These are phyloP conservation scores for Phaethornis superciliosus DNA, from an alignment of 2,113 vertebrate genomes.

Conservation along the genomic window DNA sequence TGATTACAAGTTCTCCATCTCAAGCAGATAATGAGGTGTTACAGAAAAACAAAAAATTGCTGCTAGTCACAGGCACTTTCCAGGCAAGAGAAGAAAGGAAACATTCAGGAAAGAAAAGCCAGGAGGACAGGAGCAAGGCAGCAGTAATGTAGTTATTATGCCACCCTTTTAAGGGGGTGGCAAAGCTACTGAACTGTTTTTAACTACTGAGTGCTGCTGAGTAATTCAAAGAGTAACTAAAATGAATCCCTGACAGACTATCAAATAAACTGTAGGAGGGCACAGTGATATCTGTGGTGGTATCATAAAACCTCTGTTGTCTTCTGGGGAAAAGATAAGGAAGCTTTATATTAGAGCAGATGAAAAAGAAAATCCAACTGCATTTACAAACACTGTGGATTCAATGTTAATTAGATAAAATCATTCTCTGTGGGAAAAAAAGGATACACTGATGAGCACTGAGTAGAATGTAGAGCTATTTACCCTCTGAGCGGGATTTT, in stretches of 20 bases:
- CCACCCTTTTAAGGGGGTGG: not conserved
- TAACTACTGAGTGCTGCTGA: not conserved
- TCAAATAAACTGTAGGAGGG: not conserved
- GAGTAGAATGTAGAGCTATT: not conserved
- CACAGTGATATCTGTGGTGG: not conserved
- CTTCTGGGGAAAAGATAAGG: not conserved
- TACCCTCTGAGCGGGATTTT: not conserved
- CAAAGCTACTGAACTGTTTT: not conserved
- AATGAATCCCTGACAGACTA: not conserved
- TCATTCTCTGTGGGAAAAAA: not conserved
- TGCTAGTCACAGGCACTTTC: not conserved
- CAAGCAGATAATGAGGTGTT: not conserved
- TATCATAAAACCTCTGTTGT: not conserved
- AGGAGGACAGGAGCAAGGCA: not conserved
- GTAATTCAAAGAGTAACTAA: not conserved
- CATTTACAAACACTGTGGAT: not conserved
- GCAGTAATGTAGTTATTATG: not conserved
- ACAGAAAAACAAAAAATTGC: rapidly evolving
- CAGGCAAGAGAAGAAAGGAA: not conserved
- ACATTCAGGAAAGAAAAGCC: not conserved
- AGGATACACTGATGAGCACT: not conserved
- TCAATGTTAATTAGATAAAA: not conserved
- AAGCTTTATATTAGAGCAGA: not conserved
- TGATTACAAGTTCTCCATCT: not conserved
- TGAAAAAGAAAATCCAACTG: not conserved